Percentiles rank a stretch among this genome's conserved stretches.
Conservation (phyloP, 2,113 vertebrate species). For the Empidonax alnorum region DNA sequence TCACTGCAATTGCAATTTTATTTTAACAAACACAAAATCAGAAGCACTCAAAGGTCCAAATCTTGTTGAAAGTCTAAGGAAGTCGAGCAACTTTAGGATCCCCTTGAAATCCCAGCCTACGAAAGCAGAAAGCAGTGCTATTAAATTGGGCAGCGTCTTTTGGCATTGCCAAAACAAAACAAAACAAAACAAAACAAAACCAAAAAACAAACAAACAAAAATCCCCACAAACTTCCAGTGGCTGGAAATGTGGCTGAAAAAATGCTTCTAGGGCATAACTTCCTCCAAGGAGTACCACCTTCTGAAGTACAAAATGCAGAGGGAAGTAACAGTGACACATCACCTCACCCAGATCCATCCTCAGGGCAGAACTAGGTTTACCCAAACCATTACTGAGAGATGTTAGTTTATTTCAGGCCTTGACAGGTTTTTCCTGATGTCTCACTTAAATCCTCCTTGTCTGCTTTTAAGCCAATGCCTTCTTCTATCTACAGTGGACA, state of each 20-base stretch:
- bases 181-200: not conserved
- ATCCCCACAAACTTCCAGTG: not conserved
- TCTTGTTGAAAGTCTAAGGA: not conserved
- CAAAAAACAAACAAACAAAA: no score
- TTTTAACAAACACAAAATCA: not conserved
- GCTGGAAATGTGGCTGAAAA: not conserved
- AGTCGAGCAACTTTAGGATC: not conserved
- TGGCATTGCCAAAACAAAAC: not conserved
- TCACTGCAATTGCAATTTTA: not conserved
- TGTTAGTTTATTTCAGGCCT: not conserved
- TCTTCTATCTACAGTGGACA: not conserved
- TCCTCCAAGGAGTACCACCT: not conserved
- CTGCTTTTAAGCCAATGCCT: conserved; percentile 6
- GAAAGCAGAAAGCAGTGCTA: not conserved
- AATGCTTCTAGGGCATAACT: not conserved
- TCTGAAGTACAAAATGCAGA: not conserved
- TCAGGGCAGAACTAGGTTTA: not conserved
- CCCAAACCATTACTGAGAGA: not conserved
- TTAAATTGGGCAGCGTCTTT: not conserved
- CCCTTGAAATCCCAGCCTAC: not conserved
- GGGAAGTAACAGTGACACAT: not conserved
- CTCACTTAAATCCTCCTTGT: not conserved
- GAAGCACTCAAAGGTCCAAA: not conserved
- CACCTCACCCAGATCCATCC: not conserved
- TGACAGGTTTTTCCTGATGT: not conserved